These are phyloP conservation scores for Apamea monoglypha DNA, from an alignment of 2,888 invertebrate species.

Conservation along the genomic window DNA sequence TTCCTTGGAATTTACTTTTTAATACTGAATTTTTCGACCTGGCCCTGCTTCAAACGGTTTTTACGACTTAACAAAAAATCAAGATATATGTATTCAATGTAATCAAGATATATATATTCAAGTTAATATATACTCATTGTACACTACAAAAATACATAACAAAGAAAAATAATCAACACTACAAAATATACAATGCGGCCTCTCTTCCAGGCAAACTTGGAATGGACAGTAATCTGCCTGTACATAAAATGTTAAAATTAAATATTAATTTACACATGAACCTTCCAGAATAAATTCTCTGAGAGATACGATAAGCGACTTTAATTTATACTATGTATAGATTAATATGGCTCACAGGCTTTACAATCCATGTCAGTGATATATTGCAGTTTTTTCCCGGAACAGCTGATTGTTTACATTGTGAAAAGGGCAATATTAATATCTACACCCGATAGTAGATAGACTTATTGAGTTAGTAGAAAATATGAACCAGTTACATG, in stretches of 20 bases:
- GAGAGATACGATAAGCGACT: neutral
- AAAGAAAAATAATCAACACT: neutral
- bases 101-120: no score
- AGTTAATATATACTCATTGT: no score
- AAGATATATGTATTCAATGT: no score
- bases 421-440: neutral
- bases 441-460: neutral
- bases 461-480: neutral
- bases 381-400: constrained; percentile 5
- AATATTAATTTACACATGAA: neutral
- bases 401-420: constrained; percentile 20
- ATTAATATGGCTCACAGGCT: neutral
- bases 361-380: neutral
- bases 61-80: no score
- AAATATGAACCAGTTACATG: neutral
- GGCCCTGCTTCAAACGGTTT: no score
- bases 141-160: neutral
- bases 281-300: neutral
- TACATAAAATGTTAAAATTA: neutral
- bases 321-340: neutral
- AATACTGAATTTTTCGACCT: neutral
- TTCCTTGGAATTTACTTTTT: neutral
- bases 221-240: no score
- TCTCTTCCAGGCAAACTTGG: no score
- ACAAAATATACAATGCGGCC: no score